Conservation (phyloP, 2,888 invertebrate species). For the Endomychus coccineus region DNA sequence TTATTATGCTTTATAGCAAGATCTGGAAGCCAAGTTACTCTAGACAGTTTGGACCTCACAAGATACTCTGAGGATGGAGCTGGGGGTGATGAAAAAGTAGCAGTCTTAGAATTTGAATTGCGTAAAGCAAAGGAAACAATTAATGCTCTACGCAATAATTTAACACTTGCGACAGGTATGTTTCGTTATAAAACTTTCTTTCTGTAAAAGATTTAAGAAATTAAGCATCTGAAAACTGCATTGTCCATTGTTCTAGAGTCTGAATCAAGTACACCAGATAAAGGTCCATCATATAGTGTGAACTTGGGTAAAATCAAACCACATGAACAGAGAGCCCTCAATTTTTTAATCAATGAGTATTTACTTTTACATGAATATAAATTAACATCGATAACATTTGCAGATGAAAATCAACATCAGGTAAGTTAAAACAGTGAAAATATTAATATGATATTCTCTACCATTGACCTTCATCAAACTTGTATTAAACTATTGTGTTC, state of each 20-base stretch:
- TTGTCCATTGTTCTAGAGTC: constrained; percentile 41
- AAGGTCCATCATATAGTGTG: constrained; percentile 39
- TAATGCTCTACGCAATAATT: constrained; percentile 68
- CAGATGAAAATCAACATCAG: constrained; percentile 86
- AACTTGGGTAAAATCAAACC: constrained; percentile 57
- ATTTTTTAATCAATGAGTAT: constrained; percentile 83
- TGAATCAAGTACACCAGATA: constrained; percentile 47
- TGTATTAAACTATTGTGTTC: no score
- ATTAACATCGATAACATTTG: constrained; percentile 81
- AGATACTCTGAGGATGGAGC: constrained; percentile 83
- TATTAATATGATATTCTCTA: no score
- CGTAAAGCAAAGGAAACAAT: constrained; percentile 83
- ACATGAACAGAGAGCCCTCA: constrained; percentile 75
- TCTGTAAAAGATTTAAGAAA: no score
- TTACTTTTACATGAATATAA: constrained; percentile 72
- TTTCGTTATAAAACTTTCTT: no score
- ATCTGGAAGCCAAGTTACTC: constrained; percentile 77
- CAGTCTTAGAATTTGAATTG: constrained; percentile 81
- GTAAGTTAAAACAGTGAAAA: no score
- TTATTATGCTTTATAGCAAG: constrained; percentile 50
- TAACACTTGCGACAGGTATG: constrained; percentile 73
- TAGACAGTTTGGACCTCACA: constrained; percentile 80
- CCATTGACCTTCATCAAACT: no score
- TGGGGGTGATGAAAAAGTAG: constrained; percentile 70
- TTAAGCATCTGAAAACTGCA: not conserved